These are phyloP conservation scores for Microplitis mediator DNA, from an alignment of 1,140 invertebrate species.

Conservation along the genomic window DNA sequence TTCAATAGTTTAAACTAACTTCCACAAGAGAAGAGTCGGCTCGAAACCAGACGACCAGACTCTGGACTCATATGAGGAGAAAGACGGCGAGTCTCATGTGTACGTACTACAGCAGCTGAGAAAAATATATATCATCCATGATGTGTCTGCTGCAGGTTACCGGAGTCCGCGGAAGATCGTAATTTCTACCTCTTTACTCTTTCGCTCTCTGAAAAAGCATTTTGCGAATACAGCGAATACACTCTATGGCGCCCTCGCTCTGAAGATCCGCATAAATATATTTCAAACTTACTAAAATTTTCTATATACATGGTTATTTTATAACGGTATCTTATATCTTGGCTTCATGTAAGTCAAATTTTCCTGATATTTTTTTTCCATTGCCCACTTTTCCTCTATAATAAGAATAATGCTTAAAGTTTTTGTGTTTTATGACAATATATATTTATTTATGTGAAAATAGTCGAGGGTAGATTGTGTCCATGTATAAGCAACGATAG, in stretches of 20 bases:
- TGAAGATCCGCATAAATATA: conserved; percentile 33
- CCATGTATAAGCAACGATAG: background rate
- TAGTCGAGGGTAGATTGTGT: background rate
- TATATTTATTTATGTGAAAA: too few species aligned
- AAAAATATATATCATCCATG: conserved; percentile 44
- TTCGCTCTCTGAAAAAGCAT: conserved; percentile 26
- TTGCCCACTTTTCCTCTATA: too few species aligned
- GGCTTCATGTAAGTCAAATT: too few species aligned
- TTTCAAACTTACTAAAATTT: background rate
- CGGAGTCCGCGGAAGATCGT: conserved; percentile 39
- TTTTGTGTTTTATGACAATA: too few species aligned
- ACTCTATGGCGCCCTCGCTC: conserved; percentile 37
- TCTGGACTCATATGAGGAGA: too few species aligned
- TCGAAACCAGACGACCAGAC: background rate
- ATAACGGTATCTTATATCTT: too few species aligned
- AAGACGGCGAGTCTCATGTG: conserved; percentile 5
- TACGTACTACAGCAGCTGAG: background rate
- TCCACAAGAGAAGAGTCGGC: conserved; percentile 1
- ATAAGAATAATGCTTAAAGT: too few species aligned
- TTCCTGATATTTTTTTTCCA: too few species aligned
- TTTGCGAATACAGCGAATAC: conserved; percentile 36
- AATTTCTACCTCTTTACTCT: conserved; percentile 38
- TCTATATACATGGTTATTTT: background rate
- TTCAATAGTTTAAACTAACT: conserved; percentile 34
- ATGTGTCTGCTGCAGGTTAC: conserved; percentile 43